Evolutionary conservation across 92 coral and sea anemone species (phyloP), one percentile per base, ranked within the genome.

Genomic region (Isaurus tuberculatus): DNA sequence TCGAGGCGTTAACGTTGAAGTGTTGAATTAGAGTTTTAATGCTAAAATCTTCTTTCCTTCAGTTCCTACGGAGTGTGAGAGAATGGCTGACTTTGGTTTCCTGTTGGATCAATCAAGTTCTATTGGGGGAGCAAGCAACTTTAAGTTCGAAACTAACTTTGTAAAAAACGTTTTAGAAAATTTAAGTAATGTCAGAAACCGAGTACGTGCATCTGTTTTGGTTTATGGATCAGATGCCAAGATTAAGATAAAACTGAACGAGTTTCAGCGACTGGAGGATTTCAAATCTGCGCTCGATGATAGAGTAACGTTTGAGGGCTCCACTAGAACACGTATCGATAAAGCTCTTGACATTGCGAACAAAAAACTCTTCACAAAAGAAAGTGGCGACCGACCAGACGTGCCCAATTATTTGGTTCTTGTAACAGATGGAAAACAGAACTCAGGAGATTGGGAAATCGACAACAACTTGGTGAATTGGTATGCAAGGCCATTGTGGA

Each of bases 371-470:
- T 75, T 75, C n/a, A 75, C 81, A 17, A 30, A 33, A 55, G 68
- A 22, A 58, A 75, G 55, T 55, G 81, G 81, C 9, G 81, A 75
- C 48, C 68, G 81, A 20, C 68, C 81, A 9, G 68, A 55, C 10
- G 40, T 57, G 13, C 81, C 81, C 3, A 75, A 75, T 20, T 75
- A 75, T 75, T 36, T 75, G 23, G 81, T 75, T n/a, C 68, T 75
- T 51, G 67, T 75, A 14, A 75, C 81, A 16, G 81, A 75, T 16
- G 81, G 81, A 20, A 33, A n/a, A 32, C 81, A 75, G 29, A 75
- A 75, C 4, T 34, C 81, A 13, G 48, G 49, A 32, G 23, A 8
- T 10, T 72, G 78, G 78, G 23, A 42, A 2, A 2, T 14, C 19
- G 78, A 72, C 58, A 4, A 33, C 14, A 32, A 75, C 30, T 58